Conservation (phyloP, 2,113 vertebrate species). For the Clarias batrachus region DNA sequence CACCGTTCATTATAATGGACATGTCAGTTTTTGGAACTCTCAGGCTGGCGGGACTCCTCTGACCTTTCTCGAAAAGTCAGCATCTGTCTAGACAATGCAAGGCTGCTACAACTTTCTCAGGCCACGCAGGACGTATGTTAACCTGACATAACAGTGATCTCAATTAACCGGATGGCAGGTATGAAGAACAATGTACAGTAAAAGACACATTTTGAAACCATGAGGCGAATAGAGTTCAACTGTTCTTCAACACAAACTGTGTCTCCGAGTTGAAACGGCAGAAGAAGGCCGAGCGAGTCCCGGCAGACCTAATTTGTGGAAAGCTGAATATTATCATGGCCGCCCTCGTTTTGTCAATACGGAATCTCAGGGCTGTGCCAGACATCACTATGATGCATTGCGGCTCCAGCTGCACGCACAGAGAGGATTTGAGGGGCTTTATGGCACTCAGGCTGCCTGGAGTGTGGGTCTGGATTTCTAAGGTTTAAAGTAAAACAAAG, state of each 20-base stretch:
- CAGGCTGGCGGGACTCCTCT: conserved; percentile 58
- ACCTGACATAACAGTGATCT: conserved; percentile 61
- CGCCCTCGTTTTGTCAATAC: conserved; percentile 47
- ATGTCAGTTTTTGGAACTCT: conserved; percentile 60
- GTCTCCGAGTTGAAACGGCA: background rate
- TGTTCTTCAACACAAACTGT: background rate
- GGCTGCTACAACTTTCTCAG: conserved; percentile 57
- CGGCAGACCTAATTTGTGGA: conserved; percentile 45
- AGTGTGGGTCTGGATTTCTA: background rate
- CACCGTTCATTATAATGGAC: conserved; percentile 72
- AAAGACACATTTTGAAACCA: background rate
- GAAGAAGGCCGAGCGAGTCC: conserved; percentile 3
- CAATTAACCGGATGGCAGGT: conserved; percentile 54
- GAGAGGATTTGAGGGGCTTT: conserved; percentile 49
- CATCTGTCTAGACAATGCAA: conserved; percentile 56
- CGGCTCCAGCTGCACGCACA: conserved; percentile 31
- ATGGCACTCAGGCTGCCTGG: background rate
- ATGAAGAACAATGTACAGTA: background rate
- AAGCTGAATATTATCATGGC: conserved; percentile 42
- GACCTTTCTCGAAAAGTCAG: conserved; percentile 70
- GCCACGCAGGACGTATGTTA: conserved; percentile 15
- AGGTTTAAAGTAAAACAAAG: background rate
- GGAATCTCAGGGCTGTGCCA: conserved; percentile 27
- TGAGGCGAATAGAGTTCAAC: background rate
- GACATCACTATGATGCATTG: conserved; percentile 40